Evolutionary conservation across 2,797 vertebrate genomes (phyloP).

Genomic region (Dendrocincla tyrannina): DNA sequence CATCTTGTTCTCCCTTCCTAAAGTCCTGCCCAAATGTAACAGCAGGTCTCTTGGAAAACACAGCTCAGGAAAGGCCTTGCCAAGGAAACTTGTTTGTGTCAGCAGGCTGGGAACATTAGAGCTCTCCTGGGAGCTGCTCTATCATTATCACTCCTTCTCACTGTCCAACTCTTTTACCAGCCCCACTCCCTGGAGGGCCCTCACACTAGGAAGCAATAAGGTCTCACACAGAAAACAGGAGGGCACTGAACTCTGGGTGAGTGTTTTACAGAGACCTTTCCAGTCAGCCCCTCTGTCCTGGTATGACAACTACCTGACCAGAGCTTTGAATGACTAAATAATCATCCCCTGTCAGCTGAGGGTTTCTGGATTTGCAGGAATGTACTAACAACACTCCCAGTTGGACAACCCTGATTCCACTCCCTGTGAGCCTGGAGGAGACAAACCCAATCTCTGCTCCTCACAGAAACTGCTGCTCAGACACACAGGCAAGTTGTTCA

Average conservation of each 20-base stretch:
- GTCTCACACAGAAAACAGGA: neutral
- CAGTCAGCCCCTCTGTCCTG: neutral
- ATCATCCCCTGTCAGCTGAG: neutral
- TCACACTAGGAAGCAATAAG: neutral
- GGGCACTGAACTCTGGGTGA: neutral
- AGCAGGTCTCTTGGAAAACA: neutral
- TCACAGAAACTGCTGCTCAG: neutral
- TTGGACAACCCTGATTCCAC: neutral
- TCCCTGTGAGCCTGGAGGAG: neutral
- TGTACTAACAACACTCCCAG: neutral
- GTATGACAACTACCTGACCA: neutral
- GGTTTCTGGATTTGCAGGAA: neutral
- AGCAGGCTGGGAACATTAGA: neutral
- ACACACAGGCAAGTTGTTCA: neutral
- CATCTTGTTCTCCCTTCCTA: neutral
- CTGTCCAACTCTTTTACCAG: neutral
- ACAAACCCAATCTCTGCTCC: neutral
- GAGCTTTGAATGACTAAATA: neutral
- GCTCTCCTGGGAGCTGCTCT: neutral
- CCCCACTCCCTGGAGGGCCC: neutral
- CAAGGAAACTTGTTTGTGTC: conserved; percentile 6
- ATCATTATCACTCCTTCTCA: neutral
- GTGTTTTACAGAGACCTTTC: neutral
- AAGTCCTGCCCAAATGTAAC: neutral
- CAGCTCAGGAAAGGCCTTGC: neutral